Conservation (phyloP, 2,113 vertebrate genomes). For the Zosterops borbonicus region DNA sequence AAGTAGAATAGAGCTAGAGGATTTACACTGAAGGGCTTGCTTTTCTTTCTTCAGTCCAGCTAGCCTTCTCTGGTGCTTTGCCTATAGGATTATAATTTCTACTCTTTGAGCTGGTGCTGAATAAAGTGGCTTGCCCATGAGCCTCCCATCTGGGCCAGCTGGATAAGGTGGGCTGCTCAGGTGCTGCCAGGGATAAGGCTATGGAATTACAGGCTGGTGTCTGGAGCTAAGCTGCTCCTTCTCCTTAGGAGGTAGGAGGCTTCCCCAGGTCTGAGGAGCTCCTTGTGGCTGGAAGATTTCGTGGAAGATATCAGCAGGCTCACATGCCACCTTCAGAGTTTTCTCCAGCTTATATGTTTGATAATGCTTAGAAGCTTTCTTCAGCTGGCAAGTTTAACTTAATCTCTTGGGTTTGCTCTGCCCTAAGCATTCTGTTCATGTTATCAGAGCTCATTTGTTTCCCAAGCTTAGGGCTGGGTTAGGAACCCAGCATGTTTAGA, state of each 20-base stretch:
- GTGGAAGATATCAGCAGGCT: background rate
- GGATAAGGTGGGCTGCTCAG: background rate
- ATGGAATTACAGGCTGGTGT: background rate
- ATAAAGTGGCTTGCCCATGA: background rate
- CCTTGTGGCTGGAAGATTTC: background rate
- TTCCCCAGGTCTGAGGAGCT: background rate
- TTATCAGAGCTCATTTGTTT: slow-evolving; percentile 28
- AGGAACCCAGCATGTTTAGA: background rate
- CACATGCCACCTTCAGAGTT: background rate
- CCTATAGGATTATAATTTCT: background rate
- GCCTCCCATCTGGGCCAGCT: background rate
- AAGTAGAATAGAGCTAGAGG: background rate
- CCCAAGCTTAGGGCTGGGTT: background rate
- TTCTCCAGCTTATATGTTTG: background rate
- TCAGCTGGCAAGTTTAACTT: background rate
- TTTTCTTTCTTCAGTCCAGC: background rate
- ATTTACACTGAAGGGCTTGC: background rate
- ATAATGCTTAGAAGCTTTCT: background rate
- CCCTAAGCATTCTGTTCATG: background rate
- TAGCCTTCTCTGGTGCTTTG: background rate
- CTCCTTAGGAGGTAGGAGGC: background rate
- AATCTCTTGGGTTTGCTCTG: slow-evolving; percentile 16
- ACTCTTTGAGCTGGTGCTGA: background rate
- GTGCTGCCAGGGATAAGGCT: background rate
- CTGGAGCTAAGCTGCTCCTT: background rate